A percentile compares a stretch with the other conserved stretches of the same genome.
These are phyloP conservation scores for Minunthozetes semirufus DNA, from an alignment of 2,888 invertebrate genomes.

Conservation along the genomic window DNA sequence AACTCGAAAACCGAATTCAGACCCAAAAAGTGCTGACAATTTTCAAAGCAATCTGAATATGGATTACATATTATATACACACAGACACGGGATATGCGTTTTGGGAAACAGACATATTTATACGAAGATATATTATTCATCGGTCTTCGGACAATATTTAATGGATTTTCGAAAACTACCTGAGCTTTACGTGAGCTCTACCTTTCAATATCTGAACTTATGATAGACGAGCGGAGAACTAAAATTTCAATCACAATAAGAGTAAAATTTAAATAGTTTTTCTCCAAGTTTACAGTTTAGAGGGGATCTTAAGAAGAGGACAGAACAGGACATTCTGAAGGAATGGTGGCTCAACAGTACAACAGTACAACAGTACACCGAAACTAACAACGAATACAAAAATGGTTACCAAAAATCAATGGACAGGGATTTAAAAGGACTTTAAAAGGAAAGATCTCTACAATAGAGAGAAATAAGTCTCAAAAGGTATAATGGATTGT, in stretches of 20 bases:
- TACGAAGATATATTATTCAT: background rate
- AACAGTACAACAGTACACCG: no score
- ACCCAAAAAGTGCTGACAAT: background rate
- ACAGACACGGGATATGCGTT: background rate
- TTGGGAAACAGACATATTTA: background rate
- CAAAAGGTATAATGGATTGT: background rate
- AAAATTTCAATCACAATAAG: background rate
- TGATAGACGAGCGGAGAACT: background rate
- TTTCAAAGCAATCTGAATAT: no score
- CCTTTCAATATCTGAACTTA: background rate
- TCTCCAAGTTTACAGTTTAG: background rate
- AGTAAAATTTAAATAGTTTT: background rate
- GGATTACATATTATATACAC: background rate
- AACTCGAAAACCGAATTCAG: background rate
- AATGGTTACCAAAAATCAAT: background rate
- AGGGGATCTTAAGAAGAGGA: no score
- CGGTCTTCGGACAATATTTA: background rate
- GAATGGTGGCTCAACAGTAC: background rate
- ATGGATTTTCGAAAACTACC: background rate
- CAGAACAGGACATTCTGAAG: no score
- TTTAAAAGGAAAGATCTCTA: slow-evolving; percentile 1
- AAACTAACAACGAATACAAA: background rate
- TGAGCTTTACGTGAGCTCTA: background rate
- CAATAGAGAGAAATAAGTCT: background rate
- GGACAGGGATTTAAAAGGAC: slow-evolving; percentile 9